Base-by-base conservation (phyloP, 2,113 vertebrate genomes). In the Cyrtonyx montezumae region DNA sequence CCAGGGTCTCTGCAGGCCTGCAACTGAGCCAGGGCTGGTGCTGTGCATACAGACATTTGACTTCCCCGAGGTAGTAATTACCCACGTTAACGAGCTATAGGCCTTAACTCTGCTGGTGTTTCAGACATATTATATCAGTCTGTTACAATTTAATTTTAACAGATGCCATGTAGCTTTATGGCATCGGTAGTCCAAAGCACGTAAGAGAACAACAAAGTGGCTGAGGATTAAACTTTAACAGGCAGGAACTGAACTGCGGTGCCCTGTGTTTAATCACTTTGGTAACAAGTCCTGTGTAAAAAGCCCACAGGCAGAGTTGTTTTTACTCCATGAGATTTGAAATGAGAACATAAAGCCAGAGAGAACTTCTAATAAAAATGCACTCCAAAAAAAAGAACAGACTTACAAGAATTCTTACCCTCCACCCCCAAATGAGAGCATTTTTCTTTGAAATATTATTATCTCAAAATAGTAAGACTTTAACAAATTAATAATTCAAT, bases 171-270 rank as follows among this genome's bases (percentile, higher is more conserved):
- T 65, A 82, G 65, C 36, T 93, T 94, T 90, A 79, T 1, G 1
- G n/a, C 69, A 59, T 75, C n/a, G 68, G 43, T 40, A 71, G 40
- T 73, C 56, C 43, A 61, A 75, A 79, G 67, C 74, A 22, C 14
- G 40, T 32, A 73, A 46, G 25, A 30, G 42, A 87, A 82, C 58
- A 89, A 65, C 62, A 46, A 34, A 80, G 22, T 67, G 82, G 14
- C 46, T 90, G 62, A 92, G 77, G 42, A 74, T 91, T 92, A 90
- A 91, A 83, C 67, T 90, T 82, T 42, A 90, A 90, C 86, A 90
- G 26, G 32, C 37, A 80, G 76, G 34, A 86, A 53, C 12, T 67
- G 77, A 92, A 67, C n/a, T 77, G 79, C 65, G 58, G 49, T 77
- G 45, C 58, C 59, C 10, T 43, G n/a, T 59, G 61, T 59, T 95